Evolutionary conservation across 2,797 vertebrate species (phyloP).

Genomic region (Rhynchotus rufescens): DNA sequence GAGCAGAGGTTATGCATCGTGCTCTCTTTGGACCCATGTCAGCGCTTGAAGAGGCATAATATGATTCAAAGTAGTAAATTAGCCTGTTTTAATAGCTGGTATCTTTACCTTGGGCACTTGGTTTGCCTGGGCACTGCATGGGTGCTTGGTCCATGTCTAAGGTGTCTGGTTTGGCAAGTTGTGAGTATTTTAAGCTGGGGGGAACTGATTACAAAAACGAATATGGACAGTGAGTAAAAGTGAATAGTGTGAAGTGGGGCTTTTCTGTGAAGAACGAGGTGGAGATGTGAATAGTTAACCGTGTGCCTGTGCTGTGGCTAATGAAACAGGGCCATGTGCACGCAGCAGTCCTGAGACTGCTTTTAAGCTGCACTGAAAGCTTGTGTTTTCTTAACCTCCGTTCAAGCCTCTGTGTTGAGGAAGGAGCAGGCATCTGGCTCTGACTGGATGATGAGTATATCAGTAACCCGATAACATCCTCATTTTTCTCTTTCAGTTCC

Average conservation of each 20-base stretch:
- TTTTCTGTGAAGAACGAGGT: not conserved
- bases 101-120: not conserved
- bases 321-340: not conserved
- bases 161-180: not conserved
- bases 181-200: accelerated
- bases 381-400: not conserved
- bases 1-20: not conserved
- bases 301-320: not conserved
- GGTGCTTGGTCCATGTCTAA: not conserved
- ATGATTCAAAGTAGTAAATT: not conserved
- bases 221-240: not conserved
- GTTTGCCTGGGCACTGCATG: not conserved
- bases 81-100: not conserved
- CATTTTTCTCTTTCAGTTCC: not conserved
- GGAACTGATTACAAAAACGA: not conserved
- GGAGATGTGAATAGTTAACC: not conserved
- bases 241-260: accelerated
- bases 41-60: accelerated
- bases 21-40: not conserved
- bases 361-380: not conserved
- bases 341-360: not conserved
- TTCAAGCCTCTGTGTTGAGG: not conserved
- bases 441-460: not conserved
- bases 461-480: not conserved
- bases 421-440: not conserved